Conservation (phyloP, 2,797 vertebrate species). For the Sebastes wilsoni region DNA sequence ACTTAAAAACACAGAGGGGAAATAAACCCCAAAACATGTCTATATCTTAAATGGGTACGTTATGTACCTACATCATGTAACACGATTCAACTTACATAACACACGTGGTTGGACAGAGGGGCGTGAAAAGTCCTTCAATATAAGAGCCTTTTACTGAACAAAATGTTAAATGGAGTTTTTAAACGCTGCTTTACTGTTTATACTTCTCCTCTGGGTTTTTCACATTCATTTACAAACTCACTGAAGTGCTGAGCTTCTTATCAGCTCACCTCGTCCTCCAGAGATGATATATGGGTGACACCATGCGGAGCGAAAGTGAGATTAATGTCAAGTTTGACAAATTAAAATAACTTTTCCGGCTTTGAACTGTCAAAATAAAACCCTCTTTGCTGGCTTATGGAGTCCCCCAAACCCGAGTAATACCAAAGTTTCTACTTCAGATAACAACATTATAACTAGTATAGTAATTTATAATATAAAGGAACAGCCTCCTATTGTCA, state of each 20-base stretch:
- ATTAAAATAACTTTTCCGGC: constrained; percentile 34
- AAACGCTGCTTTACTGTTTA: not conserved
- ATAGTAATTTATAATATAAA: no score
- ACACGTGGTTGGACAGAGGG: constrained; percentile 15
- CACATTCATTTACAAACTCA: not conserved
- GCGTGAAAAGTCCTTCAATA: not conserved
- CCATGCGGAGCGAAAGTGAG: constrained; percentile 1
- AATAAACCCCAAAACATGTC: not conserved
- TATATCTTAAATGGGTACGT: not conserved
- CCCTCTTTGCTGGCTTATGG: accelerated
- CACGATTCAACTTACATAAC: constrained; percentile 4
- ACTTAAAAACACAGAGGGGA: not conserved
- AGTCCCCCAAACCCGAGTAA: not conserved
- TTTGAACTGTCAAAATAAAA: constrained; percentile 55
- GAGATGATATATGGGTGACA: not conserved
- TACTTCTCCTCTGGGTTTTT: accelerated
- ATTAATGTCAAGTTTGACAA: not conserved
- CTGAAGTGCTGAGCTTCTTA: not conserved
- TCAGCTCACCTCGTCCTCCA: not conserved
- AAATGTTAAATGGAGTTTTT: not conserved
- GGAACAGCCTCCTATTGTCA: not conserved
- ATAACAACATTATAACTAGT: not conserved
- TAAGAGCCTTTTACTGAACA: not conserved
- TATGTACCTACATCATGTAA: not conserved
- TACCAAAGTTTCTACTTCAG: not conserved